phyloP scores from a whole-genome alignment of 2,888 invertebrate genomes.

The Horisme vitalbata region DNA sequence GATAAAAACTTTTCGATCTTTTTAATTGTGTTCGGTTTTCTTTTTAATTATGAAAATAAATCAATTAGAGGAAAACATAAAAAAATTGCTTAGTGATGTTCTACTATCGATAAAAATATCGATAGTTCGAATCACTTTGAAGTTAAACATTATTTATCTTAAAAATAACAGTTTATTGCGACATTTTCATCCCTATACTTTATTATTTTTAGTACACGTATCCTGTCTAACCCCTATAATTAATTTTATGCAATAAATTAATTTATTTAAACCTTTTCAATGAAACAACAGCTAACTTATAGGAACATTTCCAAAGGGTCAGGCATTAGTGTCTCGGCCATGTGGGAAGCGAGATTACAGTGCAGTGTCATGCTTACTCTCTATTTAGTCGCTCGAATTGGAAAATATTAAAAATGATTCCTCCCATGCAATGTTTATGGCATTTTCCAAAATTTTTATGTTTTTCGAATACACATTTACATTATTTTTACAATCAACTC shows the following conservation, averaged over 20 bases:
- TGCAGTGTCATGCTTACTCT: constrained; percentile 37
- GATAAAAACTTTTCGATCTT: constrained; percentile 6
- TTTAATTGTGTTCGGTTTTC: background rate
- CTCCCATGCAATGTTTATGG: constrained; percentile 45
- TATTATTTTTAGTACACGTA: too few relatives aligned
- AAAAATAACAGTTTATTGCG: too few relatives aligned
- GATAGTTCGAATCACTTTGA: background rate
- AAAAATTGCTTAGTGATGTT: constrained; percentile 18
- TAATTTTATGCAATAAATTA: constrained; percentile 1
- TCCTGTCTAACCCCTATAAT: too few relatives aligned
- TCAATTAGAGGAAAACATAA: too few relatives aligned
- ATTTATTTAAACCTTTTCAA: constrained; percentile 5
- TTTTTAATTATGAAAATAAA: too few relatives aligned
- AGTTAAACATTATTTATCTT: too few relatives aligned
- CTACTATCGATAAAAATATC: constrained; percentile 12
- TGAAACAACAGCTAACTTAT: constrained; percentile 44
- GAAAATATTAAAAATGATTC: constrained; percentile 28
- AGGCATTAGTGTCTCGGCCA: constrained; percentile 50
- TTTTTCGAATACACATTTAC: constrained; percentile 16
- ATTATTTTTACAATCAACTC: constrained; percentile 25
- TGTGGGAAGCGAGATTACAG: constrained; percentile 43
- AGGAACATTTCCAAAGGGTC: constrained; percentile 38
- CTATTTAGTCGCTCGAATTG: constrained; percentile 28
- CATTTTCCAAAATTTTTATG: constrained; percentile 20
- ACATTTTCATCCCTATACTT: too few relatives aligned